A percentile compares a stretch with the other conserved stretches of the same genome.
These are phyloP conservation scores for Heliconius hewitsoni DNA, from an alignment of 1,140 invertebrate species.

Conservation along the genomic window DNA sequence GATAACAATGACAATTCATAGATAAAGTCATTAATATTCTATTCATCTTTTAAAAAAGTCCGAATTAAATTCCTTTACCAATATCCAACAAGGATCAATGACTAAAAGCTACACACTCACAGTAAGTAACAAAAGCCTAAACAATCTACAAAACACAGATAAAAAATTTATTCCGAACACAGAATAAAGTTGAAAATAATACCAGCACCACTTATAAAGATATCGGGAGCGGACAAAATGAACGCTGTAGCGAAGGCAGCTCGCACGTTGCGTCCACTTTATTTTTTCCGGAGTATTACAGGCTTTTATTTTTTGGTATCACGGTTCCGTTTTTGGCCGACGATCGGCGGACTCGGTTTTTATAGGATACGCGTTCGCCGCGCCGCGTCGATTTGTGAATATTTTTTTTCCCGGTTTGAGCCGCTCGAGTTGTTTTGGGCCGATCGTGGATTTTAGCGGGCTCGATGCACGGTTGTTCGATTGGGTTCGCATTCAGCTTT, in stretches of 20 bases:
- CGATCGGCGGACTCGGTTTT: conserved; percentile 77
- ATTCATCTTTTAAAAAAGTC: background rate
- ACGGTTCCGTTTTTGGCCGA: conserved; percentile 79
- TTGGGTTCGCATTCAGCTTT: conserved; percentile 62
- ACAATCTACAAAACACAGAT: conserved; percentile 22
- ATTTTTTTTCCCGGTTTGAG: conserved; percentile 66
- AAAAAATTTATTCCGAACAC: conserved; percentile 27
- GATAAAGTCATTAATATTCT: background rate
- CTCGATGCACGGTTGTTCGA: conserved; percentile 63
- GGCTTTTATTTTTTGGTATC: conserved; percentile 82
- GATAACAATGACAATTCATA: no score
- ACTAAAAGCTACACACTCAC: conserved; percentile 17
- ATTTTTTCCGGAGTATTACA: conserved; percentile 77
- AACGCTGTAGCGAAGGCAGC: conserved; percentile 42
- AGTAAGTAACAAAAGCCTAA: conserved; percentile 17
- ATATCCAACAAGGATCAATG: background rate
- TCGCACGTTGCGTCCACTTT: conserved; percentile 60
- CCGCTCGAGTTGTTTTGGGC: conserved; percentile 78
- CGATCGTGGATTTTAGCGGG: conserved; percentile 70
- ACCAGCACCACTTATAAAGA: conserved; percentile 66
- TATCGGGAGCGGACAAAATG: conserved; percentile 58
- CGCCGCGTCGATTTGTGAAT: conserved; percentile 75
- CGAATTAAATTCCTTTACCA: background rate
- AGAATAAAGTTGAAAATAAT: conserved; percentile 46
- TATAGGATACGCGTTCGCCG: conserved; percentile 70